These are phyloP conservation scores for Trichogramma pretiosum DNA, from an alignment of 1,140 invertebrate species.

Conservation along the genomic window DNA sequence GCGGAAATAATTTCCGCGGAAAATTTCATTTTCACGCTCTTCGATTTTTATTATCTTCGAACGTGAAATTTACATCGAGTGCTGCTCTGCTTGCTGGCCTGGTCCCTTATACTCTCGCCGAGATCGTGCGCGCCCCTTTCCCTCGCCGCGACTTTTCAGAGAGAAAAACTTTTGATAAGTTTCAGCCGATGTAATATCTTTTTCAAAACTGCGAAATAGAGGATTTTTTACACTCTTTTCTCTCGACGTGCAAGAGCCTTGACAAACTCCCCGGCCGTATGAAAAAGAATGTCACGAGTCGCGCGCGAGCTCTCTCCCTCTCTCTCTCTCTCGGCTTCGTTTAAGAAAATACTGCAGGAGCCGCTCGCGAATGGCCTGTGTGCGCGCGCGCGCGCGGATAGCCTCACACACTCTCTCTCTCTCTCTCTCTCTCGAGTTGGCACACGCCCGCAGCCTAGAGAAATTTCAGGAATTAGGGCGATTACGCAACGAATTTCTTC, in stretches of 20 bases:
- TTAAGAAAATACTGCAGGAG: background rate
- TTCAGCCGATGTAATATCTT: too few relatives aligned
- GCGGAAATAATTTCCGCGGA: conserved; percentile 11
- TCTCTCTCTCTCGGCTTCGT: background rate
- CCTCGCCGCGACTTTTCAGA: background rate
- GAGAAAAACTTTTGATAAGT: background rate
- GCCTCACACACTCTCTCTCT: too few relatives aligned
- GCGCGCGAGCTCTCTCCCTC: background rate
- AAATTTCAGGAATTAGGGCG: conserved; percentile 10
- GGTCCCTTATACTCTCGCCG: background rate
- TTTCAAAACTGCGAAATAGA: too few relatives aligned
- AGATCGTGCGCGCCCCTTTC: background rate
- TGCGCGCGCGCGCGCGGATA: background rate
- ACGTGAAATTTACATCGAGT: too few relatives aligned
- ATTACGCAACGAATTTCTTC: conserved; percentile 9
- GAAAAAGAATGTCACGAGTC: background rate
- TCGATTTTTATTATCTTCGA: conserved; percentile 15
- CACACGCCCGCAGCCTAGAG: background rate
- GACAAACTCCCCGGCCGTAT: too few relatives aligned
- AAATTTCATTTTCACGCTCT: conserved; percentile 17
- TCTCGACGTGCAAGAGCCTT: too few relatives aligned
- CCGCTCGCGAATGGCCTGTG: background rate
- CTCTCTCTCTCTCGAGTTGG: background rate
- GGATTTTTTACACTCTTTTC: too few relatives aligned
- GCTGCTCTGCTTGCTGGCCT: background rate